Evolutionary conservation across 2,888 invertebrate species (phyloP), one percentile per base, ranked within the genome.

Genomic region (Patella caerulea): DNA sequence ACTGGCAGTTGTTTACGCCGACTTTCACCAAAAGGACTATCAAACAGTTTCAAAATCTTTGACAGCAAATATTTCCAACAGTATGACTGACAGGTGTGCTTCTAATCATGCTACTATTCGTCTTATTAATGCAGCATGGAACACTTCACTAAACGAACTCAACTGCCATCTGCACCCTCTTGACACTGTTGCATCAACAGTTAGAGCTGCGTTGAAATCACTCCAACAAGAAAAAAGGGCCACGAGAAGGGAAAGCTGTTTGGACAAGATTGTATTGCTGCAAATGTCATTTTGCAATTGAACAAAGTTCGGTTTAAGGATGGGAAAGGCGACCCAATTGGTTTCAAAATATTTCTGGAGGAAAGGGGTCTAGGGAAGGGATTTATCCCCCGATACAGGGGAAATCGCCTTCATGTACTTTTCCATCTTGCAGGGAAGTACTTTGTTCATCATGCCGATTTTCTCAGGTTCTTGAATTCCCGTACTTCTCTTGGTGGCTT

Each of bases 281-380:
- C 56, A 5, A 83, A 82, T 59, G 55, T 83, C n/a, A 76, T 83
- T 24, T 75, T 82, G 17, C 73, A 74, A 59, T 53, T 83, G 34
- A 82, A 80, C 76, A 83, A 83, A 72, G 24, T 83, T 24, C 73
- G 81, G 3, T 80, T 75, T 72, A 83, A 82, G 56, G 78, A 82
- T 77, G 78, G 81, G 53, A 79, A 81, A 54, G 81, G 82, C 24
- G 82, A 82, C 72, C 83, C 83, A 17, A 76, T 72, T 53, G 83
- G 82, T 45, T 82, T 82, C 53, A 72, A 45, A 19, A 45, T 52
- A 14, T 82, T 79, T 71, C 73, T 82, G 2, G 56, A 82, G 4
- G 73, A 78, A 11, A 56, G 72, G 19, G 72, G 69, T 7, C 75
- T 82, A 15, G 74, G 74, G 7, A 72, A 71, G 52, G 79, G 79